A percentile compares a stretch with the other conserved stretches of the same genome.
These are phyloP conservation scores for Dynastes maya DNA, from an alignment of 2,888 invertebrate species.

Conservation along the genomic window DNA sequence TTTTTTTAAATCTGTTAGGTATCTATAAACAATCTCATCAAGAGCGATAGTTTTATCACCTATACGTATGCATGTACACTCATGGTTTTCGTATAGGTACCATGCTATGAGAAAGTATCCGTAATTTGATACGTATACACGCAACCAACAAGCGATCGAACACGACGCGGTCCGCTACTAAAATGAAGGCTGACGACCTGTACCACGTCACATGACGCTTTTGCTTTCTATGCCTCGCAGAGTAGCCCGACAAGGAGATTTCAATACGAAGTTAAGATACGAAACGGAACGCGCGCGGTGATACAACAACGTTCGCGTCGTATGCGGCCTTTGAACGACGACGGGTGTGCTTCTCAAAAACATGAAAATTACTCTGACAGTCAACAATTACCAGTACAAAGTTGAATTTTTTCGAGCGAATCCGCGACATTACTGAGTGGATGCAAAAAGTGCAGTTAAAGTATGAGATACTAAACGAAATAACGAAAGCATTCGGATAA, in stretches of 20 bases:
- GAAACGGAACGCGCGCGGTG: conserved; percentile 45
- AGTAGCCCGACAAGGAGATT: conserved; percentile 53
- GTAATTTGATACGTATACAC: neutral
- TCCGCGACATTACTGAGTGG: neutral
- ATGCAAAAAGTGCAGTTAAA: conserved; percentile 50
- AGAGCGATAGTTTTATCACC: too few species aligned
- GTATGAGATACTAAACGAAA: conserved; percentile 56
- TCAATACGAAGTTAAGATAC: conserved; percentile 54
- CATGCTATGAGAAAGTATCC: neutral
- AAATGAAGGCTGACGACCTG: conserved; percentile 25
- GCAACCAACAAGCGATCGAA: neutral
- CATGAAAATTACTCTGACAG: conserved; percentile 42
- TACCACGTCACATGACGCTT: conserved; percentile 52
- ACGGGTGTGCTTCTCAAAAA: conserved; percentile 46
- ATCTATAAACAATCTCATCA: too few species aligned
- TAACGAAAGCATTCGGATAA: conserved; percentile 43
- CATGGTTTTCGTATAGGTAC: neutral
- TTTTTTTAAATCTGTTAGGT: too few species aligned
- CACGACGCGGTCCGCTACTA: neutral
- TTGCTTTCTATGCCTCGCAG: conserved; percentile 55
- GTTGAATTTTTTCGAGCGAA: conserved; percentile 24
- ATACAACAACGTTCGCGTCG: conserved; percentile 39
- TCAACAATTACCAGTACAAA: conserved; percentile 1
- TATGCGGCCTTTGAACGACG: conserved; percentile 52
- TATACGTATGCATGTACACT: too few species aligned